Percentiles rank a stretch among this genome's conserved stretches.
These are phyloP conservation scores for Amiota communis DNA, from an alignment of 2,888 invertebrate species.

Conservation along the genomic window DNA sequence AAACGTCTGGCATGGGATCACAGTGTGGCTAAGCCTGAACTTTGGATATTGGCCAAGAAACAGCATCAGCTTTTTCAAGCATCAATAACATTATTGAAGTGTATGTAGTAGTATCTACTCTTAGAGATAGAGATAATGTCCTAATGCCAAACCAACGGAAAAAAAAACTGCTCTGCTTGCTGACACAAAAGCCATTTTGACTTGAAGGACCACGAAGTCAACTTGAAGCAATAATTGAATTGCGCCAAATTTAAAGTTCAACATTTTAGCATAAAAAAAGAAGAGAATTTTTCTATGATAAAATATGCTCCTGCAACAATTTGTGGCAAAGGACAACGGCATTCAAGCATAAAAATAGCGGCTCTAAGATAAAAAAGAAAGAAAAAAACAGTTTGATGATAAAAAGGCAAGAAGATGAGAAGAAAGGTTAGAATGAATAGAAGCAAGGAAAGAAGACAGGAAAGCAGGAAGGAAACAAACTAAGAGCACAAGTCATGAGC, in stretches of 20 bases:
- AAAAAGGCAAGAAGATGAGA: neutral
- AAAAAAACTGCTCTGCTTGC: neutral
- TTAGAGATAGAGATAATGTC: neutral
- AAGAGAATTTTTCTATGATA: neutral
- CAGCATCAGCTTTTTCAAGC: slow-evolving; percentile 14
- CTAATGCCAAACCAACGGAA: neutral
- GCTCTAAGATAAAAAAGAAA: neutral
- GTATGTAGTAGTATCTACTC: neutral
- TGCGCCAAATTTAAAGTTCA: slow-evolving; percentile 45
- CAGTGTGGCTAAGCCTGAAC: slow-evolving; percentile 31
- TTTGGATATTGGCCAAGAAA: slow-evolving; percentile 22
- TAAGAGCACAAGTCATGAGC: slow-evolving; percentile 50
- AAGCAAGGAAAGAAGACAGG: slow-evolving; percentile 11
- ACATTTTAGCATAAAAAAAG: slow-evolving; percentile 34
- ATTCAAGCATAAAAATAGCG: slow-evolving; percentile 18
- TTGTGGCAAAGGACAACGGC: slow-evolving; percentile 26
- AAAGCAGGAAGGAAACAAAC: slow-evolving; percentile 26
- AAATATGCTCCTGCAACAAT: slow-evolving; percentile 24
- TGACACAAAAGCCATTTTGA: neutral
- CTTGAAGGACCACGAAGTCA: neutral
- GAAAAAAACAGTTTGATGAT: neutral
- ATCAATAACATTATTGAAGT: slow-evolving; percentile 26
- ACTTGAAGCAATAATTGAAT: slow-evolving; percentile 41
- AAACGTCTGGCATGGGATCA: slow-evolving; percentile 38
- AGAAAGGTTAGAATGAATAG: slow-evolving; percentile 10